phyloP scores from a whole-genome alignment of 2,797 vertebrate species.

The Neosilurus mollespiculum region DNA sequence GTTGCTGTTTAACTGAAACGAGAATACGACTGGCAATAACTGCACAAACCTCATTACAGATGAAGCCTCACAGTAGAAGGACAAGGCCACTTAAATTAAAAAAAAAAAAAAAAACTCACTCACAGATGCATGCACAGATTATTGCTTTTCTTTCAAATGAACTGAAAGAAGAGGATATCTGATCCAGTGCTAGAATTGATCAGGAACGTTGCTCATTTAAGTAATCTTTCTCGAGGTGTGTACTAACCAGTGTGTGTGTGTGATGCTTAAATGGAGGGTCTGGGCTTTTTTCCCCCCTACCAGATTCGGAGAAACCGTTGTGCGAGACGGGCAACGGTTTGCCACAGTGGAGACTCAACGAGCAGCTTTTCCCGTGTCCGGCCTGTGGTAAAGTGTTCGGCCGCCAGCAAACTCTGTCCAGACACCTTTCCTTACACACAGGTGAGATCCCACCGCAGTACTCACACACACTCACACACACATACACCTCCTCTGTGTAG shows the following conservation, averaged over 20 bases:
- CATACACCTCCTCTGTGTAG: neutral
- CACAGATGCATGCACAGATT: neutral
- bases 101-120: neutral
- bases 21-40: neutral
- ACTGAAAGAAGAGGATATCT: neutral
- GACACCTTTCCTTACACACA: conserved; percentile 96
- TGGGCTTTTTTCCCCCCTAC: neutral
- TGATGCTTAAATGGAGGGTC: neutral
- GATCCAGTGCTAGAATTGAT: neutral
- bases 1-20: neutral
- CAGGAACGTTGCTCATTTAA: neutral
- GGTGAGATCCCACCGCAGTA: conserved; percentile 70
- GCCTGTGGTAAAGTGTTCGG: conserved; percentile 98
- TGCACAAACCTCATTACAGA: neutral
- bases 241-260: neutral
- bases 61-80: neutral
- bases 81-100: conserved; percentile 2
- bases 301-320: conserved; percentile 86
- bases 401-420: conserved; percentile 94
- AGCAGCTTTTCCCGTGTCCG: conserved; percentile 94
- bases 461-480: neutral
- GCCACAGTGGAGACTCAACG: conserved; percentile 87
- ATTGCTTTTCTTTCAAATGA: conserved; percentile 6
- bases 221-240: neutral
- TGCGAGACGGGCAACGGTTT: conserved; percentile 87